Percentiles rank a stretch among this genome's conserved stretches.
These are phyloP conservation scores for Pavo muticus DNA, from an alignment of 2,113 vertebrate genomes.

Conservation along the genomic window DNA sequence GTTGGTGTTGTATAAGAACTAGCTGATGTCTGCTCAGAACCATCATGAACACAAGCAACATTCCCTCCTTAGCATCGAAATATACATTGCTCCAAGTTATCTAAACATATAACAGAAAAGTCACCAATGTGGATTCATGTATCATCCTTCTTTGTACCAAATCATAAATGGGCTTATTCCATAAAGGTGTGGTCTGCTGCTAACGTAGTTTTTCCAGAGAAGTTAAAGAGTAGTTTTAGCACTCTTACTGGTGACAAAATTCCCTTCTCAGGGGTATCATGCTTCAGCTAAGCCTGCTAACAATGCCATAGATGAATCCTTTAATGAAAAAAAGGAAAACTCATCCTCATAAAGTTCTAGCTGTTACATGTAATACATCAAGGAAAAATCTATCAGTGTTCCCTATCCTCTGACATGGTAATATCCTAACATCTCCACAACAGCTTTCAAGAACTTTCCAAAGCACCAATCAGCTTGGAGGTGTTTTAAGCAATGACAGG, in stretches of 20 bases:
- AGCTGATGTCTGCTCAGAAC: background rate
- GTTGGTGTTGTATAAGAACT: background rate
- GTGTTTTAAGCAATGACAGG: background rate
- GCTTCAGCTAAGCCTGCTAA: background rate
- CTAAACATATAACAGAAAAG: background rate
- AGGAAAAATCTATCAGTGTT: background rate
- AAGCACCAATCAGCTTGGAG: background rate
- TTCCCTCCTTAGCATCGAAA: background rate
- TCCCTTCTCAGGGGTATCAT: background rate
- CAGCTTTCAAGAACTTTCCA: background rate
- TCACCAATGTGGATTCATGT: background rate
- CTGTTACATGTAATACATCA: background rate
- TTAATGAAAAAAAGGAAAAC: background rate
- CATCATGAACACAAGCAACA: background rate
- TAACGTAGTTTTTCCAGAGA: background rate
- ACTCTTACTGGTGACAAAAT: background rate
- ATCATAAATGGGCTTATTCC: background rate
- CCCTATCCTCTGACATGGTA: background rate
- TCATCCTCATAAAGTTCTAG: accelerated
- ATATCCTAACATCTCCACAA: background rate
- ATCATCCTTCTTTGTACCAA: background rate
- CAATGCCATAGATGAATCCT: background rate
- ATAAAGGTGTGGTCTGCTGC: background rate
- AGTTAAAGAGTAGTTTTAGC: background rate
- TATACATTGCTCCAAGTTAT: background rate